phyloP scores from a whole-genome alignment of 2,113 vertebrate genomes.

The Struthidea cinerea region DNA sequence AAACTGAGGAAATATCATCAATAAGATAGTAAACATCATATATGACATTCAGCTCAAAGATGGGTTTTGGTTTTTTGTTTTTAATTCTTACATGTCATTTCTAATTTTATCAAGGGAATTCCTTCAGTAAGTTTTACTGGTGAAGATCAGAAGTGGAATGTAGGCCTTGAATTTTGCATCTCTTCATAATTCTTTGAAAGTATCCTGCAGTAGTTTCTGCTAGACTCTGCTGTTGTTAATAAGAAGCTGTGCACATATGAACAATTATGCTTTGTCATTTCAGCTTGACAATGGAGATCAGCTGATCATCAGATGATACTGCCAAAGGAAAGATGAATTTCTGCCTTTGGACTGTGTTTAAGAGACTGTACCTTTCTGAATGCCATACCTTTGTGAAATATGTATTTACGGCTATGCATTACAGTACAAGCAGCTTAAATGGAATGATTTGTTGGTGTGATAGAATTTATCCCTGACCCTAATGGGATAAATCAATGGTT shows the following conservation, averaged over 20 bases:
- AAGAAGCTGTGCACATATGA: neutral
- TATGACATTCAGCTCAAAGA: neutral
- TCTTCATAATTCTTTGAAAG: neutral
- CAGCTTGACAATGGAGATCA: neutral
- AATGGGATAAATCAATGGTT: neutral
- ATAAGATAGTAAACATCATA: neutral
- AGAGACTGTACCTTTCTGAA: neutral
- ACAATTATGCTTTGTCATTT: neutral
- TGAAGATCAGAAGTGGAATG: neutral
- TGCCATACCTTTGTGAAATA: neutral
- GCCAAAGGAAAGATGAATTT: neutral
- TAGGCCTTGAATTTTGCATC: neutral
- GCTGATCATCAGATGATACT: neutral
- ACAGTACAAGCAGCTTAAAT: neutral
- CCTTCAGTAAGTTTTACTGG: neutral
- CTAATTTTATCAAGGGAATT: neutral
- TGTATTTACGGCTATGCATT: neutral
- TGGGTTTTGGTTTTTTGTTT: rapidly evolving
- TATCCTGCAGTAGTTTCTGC: neutral
- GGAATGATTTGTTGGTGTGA: neutral
- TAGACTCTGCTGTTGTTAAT: neutral
- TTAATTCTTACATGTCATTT: rapidly evolving
- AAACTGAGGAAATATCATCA: neutral
- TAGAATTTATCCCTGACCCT: neutral
- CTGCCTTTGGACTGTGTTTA: neutral